Conservation (phyloP, 2,888 invertebrate genomes). For the Thecocarcelia acutangulata region DNA sequence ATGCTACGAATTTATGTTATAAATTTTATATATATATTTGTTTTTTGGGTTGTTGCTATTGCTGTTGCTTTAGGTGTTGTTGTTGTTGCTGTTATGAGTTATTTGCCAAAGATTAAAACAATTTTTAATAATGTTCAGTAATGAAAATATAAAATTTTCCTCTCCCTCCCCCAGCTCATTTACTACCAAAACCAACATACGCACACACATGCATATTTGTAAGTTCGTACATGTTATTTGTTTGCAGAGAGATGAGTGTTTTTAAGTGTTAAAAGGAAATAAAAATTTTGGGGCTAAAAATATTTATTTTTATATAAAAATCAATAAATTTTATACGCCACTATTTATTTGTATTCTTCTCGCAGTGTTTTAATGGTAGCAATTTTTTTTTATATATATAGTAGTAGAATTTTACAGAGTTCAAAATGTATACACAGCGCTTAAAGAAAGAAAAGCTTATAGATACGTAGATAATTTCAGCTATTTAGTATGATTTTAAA, state of each 20-base stretch:
- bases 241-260: conserved; percentile 34
- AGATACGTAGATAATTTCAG: too few species aligned
- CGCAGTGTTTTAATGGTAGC: background rate
- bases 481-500: too few species aligned
- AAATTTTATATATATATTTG: conserved; percentile 39
- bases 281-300: conserved; percentile 61
- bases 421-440: too few species aligned
- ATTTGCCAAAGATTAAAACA: conserved; percentile 69
- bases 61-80: background rate
- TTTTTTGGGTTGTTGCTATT: conserved; percentile 45
- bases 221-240: conserved; percentile 5
- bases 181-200: conserved; percentile 1
- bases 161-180: conserved; percentile 17
- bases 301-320: conserved; percentile 75
- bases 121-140: conserved; percentile 69
- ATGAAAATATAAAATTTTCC: conserved; percentile 65
- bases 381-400: background rate
- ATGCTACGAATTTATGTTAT: conserved; percentile 41
- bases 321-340: conserved; percentile 76
- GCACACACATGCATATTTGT: conserved; percentile 20
- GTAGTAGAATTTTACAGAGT: too few species aligned
- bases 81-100: conserved; percentile 58
- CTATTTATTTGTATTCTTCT: conserved; percentile 25
- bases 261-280: conserved; percentile 57
- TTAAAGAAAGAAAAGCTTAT: background rate